These are phyloP conservation scores for Erythrolamprus reginae DNA, from an alignment of 2,113 vertebrate species.

Conservation along the genomic window DNA sequence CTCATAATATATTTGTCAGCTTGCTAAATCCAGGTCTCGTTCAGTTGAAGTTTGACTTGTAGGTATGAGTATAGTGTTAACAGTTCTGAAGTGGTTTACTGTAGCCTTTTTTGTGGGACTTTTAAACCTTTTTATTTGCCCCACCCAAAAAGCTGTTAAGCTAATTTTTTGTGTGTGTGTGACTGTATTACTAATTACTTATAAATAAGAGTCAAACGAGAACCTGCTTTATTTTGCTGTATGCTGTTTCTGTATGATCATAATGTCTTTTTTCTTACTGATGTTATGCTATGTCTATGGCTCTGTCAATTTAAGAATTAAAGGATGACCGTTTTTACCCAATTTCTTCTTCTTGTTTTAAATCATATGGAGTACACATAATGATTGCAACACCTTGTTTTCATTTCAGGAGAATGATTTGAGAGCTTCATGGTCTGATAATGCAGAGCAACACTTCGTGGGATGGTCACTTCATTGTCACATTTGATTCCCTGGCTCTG, in stretches of 20 bases:
- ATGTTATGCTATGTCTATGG: neutral
- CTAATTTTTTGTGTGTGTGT: neutral
- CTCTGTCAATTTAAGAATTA: neutral
- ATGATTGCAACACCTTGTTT: neutral
- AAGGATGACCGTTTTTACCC: neutral
- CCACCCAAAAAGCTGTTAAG: neutral
- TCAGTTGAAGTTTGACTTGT: neutral
- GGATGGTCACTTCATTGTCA: conserved; percentile 21
- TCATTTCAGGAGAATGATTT: conserved; percentile 17
- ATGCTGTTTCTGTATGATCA: neutral
- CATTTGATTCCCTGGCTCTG: conserved; percentile 3
- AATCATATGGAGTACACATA: neutral
- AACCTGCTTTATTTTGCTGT: neutral
- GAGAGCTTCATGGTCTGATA: conserved; percentile 7
- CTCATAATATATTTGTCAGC: neutral
- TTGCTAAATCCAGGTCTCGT: neutral
- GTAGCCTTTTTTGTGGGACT: neutral
- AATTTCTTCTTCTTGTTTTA: neutral
- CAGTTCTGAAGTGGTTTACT: neutral
- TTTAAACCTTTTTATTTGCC: neutral
- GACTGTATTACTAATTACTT: neutral
- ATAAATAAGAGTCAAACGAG: neutral
- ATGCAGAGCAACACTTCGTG: neutral
- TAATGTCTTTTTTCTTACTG: conserved; percentile 2
- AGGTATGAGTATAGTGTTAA: neutral